These are phyloP conservation scores for Hetaerina titia DNA, from an alignment of 2,888 invertebrate species.

Conservation along the genomic window DNA sequence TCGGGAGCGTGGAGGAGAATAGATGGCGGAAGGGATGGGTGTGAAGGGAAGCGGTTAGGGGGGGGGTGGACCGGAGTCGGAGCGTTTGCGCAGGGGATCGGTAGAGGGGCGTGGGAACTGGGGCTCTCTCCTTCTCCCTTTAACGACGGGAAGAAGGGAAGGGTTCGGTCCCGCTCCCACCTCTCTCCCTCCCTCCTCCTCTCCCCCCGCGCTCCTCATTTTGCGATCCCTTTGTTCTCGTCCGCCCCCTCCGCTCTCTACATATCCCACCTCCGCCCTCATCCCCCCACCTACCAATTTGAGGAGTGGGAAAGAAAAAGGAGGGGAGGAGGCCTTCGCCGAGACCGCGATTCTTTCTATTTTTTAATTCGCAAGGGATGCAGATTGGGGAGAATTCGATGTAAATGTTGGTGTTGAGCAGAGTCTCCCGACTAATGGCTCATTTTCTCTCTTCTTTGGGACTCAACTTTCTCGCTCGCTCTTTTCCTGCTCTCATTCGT, in stretches of 20 bases:
- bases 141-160: slow-evolving; percentile 14
- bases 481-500: background rate
- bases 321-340: background rate
- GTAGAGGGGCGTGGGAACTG: slow-evolving; percentile 57
- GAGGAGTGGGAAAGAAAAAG: background rate
- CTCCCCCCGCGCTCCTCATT: background rate
- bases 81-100: slow-evolving; percentile 44
- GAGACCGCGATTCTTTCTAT: background rate
- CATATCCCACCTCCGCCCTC: background rate
- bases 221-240: background rate
- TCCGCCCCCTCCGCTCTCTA: background rate
- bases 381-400: background rate
- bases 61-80: background rate
- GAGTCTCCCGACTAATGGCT: slow-evolving; percentile 29
- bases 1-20: too few species aligned
- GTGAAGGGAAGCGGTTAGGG: background rate
- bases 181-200: background rate
- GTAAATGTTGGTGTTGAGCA: slow-evolving; percentile 19
- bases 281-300: background rate
- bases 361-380: background rate
- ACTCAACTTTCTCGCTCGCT: background rate
- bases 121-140: background rate
- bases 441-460: background rate
- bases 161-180: slow-evolving; percentile 34
- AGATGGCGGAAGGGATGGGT: background rate